Conservation (phyloP, 2,113 vertebrate genomes). For the Erpornis zantholeuca region DNA sequence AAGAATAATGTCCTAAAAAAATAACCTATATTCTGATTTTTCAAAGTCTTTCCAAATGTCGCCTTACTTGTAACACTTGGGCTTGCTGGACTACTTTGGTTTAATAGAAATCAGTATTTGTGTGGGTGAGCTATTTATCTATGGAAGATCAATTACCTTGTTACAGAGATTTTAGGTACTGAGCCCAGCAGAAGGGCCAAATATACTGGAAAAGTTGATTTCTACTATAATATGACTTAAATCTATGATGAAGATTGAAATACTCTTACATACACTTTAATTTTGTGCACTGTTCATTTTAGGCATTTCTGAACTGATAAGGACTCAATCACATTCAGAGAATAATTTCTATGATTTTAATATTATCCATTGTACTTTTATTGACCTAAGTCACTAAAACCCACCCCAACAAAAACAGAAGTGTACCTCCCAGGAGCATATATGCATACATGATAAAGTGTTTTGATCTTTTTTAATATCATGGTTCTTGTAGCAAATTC, state of each 20-base stretch:
- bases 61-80: neutral
- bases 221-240: neutral
- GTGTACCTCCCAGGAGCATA: neutral
- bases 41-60: neutral
- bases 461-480: neutral
- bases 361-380: neutral
- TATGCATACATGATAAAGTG: neutral
- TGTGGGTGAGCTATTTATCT: neutral
- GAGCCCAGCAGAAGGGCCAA: neutral
- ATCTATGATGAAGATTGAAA: neutral
- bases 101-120: neutral
- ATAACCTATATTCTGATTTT: neutral
- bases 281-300: neutral
- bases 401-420: neutral
- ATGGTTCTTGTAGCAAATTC: neutral
- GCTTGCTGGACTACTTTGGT: neutral
- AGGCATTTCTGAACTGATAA: neutral
- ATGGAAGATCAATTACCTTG: neutral
- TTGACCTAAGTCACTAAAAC: neutral
- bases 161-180: neutral
- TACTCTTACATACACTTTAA: neutral
- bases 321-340: neutral
- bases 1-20: neutral
- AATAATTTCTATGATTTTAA: neutral
- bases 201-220: neutral